phyloP scores from a whole-genome alignment of 2,888 invertebrate species.

The Subacronicta megacephala region DNA sequence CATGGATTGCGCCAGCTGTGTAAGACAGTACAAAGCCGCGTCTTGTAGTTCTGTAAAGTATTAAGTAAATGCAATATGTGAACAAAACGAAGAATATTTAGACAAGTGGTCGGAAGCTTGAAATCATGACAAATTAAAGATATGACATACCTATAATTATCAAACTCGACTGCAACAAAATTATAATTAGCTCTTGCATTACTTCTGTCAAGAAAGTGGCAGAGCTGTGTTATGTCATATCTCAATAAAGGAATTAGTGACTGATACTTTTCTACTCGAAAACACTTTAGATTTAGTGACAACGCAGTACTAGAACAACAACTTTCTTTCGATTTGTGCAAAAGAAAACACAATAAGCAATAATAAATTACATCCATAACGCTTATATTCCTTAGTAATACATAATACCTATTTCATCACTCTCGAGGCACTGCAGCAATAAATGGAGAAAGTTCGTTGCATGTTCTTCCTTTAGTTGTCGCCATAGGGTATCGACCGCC shows the following conservation, averaged over 20 bases:
- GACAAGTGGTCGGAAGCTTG: background rate
- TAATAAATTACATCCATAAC: no score
- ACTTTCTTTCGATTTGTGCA: no score
- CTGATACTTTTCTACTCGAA: no score
- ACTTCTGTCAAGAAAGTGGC: no score
- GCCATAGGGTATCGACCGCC: conserved; percentile 73
- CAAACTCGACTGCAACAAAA: no score
- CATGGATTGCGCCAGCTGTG: conserved; percentile 72
- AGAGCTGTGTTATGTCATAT: no score
- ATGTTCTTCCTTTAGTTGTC: conserved; percentile 61
- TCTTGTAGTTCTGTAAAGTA: conserved; percentile 76
- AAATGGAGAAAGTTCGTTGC: conserved; percentile 65
- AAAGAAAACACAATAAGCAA: no score
- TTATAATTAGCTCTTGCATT: no score
- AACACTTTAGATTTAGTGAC: no score
- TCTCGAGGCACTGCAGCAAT: conserved; percentile 72
- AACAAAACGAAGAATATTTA: background rate
- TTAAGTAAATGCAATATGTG: background rate
- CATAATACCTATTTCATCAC: conserved; percentile 69
- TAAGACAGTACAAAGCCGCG: conserved; percentile 74
- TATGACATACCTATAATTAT: no score
- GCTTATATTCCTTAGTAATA: background rate
- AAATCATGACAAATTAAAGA: background rate
- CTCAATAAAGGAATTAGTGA: no score
- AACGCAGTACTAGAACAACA: no score